phyloP scores from a whole-genome alignment of 2,113 vertebrate species.

The Dromaius novaehollandiae region DNA sequence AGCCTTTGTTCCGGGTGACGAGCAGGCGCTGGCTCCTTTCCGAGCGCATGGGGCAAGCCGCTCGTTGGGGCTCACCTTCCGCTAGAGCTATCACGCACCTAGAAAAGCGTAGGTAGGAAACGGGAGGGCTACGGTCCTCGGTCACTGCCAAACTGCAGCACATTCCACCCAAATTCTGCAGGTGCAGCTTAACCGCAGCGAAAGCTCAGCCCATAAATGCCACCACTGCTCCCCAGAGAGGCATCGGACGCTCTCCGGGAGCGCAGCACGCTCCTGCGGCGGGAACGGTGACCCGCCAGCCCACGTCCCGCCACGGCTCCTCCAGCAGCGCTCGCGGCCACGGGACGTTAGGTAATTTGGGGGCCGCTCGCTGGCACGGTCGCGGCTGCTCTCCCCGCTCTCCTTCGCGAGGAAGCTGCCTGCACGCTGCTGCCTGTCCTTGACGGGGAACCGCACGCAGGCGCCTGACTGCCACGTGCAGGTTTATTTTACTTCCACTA shows the following conservation, averaged over 20 bases:
- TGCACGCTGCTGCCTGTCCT: background rate
- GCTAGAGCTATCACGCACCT: background rate
- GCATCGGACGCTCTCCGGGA: fast-evolving
- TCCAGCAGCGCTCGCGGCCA: background rate
- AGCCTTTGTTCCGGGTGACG: background rate
- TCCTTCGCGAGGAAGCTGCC: background rate
- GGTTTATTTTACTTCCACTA: background rate
- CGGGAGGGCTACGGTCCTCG: background rate
- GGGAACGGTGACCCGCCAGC: background rate
- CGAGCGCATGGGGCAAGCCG: fast-evolving
- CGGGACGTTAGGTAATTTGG: fast-evolving
- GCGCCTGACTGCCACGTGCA: background rate
- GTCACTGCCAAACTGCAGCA: fast-evolving
- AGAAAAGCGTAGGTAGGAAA: fast-evolving
- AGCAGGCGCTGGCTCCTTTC: background rate
- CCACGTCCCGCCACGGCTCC: background rate
- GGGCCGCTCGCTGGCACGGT: background rate
- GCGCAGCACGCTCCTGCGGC: fast-evolving
- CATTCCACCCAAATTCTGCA: background rate
- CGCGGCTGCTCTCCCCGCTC: background rate
- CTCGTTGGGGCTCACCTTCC: background rate
- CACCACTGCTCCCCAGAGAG: fast-evolving
- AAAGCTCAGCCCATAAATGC: background rate
- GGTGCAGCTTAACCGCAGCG: fast-evolving
- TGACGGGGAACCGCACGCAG: background rate